Evolutionary conservation across 2,797 vertebrate species (phyloP), one percentile per base, ranked within the genome.

Genomic region (Numenius phaeopus): DNA sequence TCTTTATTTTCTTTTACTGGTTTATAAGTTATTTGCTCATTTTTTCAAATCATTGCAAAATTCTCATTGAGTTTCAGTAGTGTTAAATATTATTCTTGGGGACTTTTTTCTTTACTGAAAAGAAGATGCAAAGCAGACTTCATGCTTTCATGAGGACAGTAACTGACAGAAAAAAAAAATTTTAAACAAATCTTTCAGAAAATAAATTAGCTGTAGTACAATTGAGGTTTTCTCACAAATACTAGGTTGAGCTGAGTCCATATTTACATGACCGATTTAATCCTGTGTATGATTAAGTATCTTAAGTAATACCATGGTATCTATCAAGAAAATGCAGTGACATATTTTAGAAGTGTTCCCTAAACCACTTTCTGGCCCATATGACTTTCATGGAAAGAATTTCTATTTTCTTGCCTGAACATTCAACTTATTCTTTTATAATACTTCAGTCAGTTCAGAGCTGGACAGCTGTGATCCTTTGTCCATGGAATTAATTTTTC

Each of bases 381-480:
- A 4, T 49, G 16, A 78, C 67, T 85, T 83, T 54, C 26, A 11
- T 6, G 27, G 46, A 34, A 91, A 55, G 27, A 58, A 52, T 49
- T 69, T 70, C 29, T 54, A 0, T 14, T 65, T 11, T 37, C 26
- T 67, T 32, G 4, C n/a, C 11, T 1, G 1, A 19, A 12, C 4
- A 11, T 30, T 59, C 46, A 77, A 3, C 10, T 71, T 66, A 55
- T 0, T 77, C 12, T 80, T 85, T 72, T 54, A 17, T 21, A 49
- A 14, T 23, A 37, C 20, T 66, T 82, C 22, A 40, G 20, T 83
- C 61, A 52, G 24, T 82, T 89, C 21, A 42, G 55, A 89, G 29
- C 16, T 80, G 49, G 30, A 27, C 4, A 5, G 39, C 39, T 54
- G 26, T 59, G 5, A 69, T 61, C 32, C 23, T 85, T 55, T 82